phyloP scores from a whole-genome alignment of 2,797 vertebrate genomes.

The Mionectes olivaceus region DNA sequence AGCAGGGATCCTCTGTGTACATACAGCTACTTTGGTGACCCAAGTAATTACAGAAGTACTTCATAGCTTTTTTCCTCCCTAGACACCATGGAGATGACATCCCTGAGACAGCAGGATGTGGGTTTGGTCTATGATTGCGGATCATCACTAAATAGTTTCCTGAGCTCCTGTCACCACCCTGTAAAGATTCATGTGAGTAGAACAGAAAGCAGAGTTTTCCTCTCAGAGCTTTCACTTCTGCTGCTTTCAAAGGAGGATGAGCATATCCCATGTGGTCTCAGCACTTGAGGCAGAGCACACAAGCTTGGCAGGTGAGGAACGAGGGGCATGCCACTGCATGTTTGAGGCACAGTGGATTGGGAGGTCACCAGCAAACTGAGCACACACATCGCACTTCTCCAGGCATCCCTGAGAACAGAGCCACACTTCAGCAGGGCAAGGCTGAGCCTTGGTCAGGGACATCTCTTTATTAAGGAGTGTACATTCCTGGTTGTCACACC shows the following conservation, averaged over 20 bases:
- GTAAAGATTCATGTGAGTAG: background rate
- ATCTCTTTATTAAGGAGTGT: background rate
- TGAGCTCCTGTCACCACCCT: background rate
- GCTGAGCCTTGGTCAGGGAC: background rate
- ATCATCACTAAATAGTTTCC: background rate
- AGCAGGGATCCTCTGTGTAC: background rate
- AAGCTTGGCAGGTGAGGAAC: background rate
- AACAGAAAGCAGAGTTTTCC: background rate
- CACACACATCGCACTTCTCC: rapidly evolving
- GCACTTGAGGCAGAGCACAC: background rate
- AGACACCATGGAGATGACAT: background rate
- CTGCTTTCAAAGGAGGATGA: background rate
- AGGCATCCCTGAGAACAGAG: background rate
- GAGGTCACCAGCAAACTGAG: background rate
- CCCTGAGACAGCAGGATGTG: background rate
- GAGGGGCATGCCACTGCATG: background rate
- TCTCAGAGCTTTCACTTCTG: background rate
- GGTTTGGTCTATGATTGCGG: background rate
- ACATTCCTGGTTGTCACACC: background rate
- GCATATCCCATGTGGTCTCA: background rate
- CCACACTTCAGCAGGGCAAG: background rate
- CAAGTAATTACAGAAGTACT: background rate
- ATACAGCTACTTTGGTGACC: background rate
- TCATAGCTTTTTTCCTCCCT: background rate
- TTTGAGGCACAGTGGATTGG: background rate